These are phyloP conservation scores for Uropsilus gracilis DNA, from an alignment of 2,113 vertebrate genomes.

Conservation along the genomic window DNA sequence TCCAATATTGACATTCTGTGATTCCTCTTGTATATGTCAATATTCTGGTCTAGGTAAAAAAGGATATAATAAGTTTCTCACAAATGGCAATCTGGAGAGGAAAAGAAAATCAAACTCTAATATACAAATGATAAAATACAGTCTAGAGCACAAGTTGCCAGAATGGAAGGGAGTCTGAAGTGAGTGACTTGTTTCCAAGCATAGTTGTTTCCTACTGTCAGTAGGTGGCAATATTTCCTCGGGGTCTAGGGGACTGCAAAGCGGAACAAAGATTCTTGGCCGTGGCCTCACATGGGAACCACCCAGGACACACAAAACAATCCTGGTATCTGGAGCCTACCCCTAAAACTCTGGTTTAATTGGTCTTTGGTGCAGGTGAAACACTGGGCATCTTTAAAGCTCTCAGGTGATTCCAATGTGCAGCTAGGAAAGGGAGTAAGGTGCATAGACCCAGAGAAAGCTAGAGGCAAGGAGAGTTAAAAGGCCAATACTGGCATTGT, in stretches of 20 bases:
- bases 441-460: background rate
- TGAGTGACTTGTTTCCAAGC: background rate
- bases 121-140: background rate
- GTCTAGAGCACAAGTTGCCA: background rate
- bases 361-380: background rate
- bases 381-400: background rate
- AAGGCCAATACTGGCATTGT: background rate
- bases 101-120: background rate
- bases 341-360: background rate
- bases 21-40: background rate
- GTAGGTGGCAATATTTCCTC: conserved; percentile 55
- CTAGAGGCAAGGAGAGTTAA: background rate
- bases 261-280: background rate
- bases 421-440: background rate
- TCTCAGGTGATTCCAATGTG: background rate
- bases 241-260: background rate
- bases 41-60: background rate
- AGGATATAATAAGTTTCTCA: background rate
- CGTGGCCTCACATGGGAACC: background rate
- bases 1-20: background rate
- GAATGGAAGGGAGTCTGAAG: background rate
- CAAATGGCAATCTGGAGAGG: background rate
- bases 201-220: background rate
- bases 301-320: background rate
- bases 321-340: background rate